Conservation (phyloP, 2,888 invertebrate species). For the Meta bourneti region DNA sequence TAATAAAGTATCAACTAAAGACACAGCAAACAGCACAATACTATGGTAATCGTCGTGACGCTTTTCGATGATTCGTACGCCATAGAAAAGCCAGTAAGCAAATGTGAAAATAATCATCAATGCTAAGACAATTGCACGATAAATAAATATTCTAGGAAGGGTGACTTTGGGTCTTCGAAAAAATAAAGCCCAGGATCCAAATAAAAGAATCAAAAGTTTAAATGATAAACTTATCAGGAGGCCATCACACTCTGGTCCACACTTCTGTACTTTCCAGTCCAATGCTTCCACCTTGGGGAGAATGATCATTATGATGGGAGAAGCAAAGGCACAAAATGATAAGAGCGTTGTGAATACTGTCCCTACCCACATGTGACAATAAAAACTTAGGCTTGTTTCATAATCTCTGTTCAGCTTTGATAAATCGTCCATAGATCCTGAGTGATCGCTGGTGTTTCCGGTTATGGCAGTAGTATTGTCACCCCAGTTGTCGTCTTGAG, state of each 20-base stretch:
- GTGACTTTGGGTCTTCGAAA: conserved; percentile 91
- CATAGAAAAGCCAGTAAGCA: conserved; percentile 98
- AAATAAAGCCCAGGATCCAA: conserved; percentile 96
- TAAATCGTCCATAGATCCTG: conserved; percentile 93
- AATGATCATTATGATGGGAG: conserved; percentile 96
- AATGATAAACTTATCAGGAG: conserved; percentile 94
- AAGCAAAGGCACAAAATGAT: conserved; percentile 91
- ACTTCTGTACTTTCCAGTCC: conserved; percentile 82
- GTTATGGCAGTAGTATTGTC: conserved; percentile 98
- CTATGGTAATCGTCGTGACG: conserved; percentile 85
- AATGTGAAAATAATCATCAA: conserved; percentile 95
- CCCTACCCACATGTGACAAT: conserved; percentile 90
- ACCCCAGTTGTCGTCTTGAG: conserved; percentile 99
- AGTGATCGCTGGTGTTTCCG: conserved; percentile 97
- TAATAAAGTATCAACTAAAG: conserved; percentile 94
- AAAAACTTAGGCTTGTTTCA: conserved; percentile 78
- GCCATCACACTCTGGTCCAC: conserved; percentile 96
- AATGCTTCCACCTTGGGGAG: conserved; percentile 87
- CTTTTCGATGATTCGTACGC: conserved; percentile 87
- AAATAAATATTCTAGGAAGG: conserved; percentile 94
- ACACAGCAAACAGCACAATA: conserved; percentile 94
- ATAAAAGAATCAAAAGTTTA: conserved; percentile 91
- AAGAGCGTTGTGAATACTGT: conserved; percentile 89
- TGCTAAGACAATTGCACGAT: conserved; percentile 92
- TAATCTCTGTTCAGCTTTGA: conserved; percentile 80